A percentile compares a stretch with the other conserved stretches of the same genome.
Conservation (phyloP, 2,113 vertebrate genomes). For the Dasyurus viverrinus region DNA sequence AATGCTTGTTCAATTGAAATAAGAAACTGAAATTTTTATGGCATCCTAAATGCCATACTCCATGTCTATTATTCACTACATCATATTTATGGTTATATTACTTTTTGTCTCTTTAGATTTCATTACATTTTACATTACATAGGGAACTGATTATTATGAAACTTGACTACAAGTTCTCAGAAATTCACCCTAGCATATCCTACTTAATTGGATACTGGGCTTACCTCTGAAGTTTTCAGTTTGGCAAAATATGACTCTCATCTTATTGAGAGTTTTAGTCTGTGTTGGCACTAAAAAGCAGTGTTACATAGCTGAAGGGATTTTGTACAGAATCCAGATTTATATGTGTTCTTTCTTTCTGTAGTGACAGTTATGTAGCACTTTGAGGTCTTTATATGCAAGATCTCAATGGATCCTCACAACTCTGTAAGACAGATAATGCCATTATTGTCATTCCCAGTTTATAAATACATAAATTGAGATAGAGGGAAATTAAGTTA, state of each 20-base stretch:
- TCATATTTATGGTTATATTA: conserved; percentile 30
- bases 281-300: conserved; percentile 30
- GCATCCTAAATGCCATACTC: neutral
- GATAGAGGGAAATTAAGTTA: neutral
- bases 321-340: conserved; percentile 52
- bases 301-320: conserved; percentile 25
- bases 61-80: neutral
- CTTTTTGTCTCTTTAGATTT: conserved; percentile 40
- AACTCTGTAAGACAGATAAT: neutral
- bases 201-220: conserved; percentile 51
- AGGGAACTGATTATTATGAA: conserved; percentile 54
- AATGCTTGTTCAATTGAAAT: neutral
- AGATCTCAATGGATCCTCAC: neutral
- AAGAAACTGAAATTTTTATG: conserved; percentile 22
- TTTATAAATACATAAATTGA: neutral
- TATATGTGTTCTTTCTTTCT: conserved; percentile 41
- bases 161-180: conserved; percentile 36
- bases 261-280: conserved; percentile 45
- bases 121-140: conserved; percentile 18
- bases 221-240: conserved; percentile 24
- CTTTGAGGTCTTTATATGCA: neutral
- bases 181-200: neutral
- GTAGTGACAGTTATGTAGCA: neutral
- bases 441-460: neutral
- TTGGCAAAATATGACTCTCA: conserved; percentile 46